Conservation (phyloP, 2,113 vertebrate genomes). For the Parus major region DNA sequence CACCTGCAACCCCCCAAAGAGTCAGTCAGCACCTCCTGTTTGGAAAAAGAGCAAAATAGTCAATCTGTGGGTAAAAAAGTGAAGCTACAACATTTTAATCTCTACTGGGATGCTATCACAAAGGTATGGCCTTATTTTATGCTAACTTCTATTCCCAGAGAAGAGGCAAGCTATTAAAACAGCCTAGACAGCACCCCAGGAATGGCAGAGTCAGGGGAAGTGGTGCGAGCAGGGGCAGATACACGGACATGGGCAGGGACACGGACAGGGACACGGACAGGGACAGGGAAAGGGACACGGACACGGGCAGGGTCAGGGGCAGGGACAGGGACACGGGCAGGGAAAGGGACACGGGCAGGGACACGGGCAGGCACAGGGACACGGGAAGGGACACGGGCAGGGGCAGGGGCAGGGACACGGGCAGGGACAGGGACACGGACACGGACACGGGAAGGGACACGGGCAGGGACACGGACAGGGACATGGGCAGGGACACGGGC, state of each 20-base stretch:
- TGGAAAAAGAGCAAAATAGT: background rate
- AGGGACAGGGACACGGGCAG: no score
- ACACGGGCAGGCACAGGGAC: no score
- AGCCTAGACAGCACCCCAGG: background rate
- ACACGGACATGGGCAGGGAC: no score
- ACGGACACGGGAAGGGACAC: rapidly evolving
- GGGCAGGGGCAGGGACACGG: rapidly evolving
- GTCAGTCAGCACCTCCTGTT: rapidly evolving
- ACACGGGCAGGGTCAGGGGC: no score
- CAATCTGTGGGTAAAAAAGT: rapidly evolving
- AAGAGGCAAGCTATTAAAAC: background rate
- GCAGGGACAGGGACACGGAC: rapidly evolving
- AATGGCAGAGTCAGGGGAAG: no score
- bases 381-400: background rate
- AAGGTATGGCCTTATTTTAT: background rate
- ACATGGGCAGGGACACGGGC: rapidly evolving
- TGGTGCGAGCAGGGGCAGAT: no score
- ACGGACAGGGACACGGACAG: no score
- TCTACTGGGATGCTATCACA: rapidly evolving
- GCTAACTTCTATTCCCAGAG: background rate
- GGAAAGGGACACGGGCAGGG: no score
- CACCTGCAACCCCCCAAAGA: background rate
- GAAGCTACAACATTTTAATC: background rate
- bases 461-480: rapidly evolving
- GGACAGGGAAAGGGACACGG: no score